These are phyloP conservation scores for Agrotis segetum DNA, from an alignment of 2,888 invertebrate species.

Conservation along the genomic window DNA sequence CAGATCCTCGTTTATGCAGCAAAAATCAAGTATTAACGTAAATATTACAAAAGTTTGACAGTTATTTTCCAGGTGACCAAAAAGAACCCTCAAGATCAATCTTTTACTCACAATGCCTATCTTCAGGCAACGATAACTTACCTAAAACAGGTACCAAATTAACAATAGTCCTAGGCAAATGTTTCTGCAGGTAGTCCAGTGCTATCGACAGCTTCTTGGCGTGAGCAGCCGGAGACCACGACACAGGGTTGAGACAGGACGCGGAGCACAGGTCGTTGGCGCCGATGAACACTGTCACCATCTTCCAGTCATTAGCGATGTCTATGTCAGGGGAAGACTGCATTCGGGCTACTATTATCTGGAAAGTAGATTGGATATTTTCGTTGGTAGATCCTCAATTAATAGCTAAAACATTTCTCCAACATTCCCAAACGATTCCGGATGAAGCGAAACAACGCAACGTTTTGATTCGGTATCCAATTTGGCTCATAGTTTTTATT, in stretches of 20 bases:
- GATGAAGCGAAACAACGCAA: too few relatives aligned
- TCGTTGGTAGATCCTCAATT: not conserved
- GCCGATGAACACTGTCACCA: constrained; percentile 94
- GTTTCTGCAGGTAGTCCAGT: constrained; percentile 92
- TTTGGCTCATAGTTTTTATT: too few relatives aligned
- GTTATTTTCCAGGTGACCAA: too few relatives aligned
- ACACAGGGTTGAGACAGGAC: constrained; percentile 91
- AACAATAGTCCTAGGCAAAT: constrained; percentile 93
- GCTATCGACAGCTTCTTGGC: constrained; percentile 92
- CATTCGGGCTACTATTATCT: constrained; percentile 93
- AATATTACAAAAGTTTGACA: too few relatives aligned
- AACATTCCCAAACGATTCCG: too few relatives aligned
- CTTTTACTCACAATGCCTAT: too few relatives aligned
- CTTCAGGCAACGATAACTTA: constrained; percentile 74
- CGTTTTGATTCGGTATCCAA: too few relatives aligned
- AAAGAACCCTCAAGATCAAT: too few relatives aligned
- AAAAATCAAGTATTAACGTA: too few relatives aligned
- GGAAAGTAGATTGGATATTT: constrained; percentile 46
- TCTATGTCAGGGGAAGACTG: constrained; percentile 91
- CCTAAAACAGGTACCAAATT: constrained; percentile 94
- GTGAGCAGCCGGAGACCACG: constrained; percentile 92
- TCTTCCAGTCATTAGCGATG: constrained; percentile 93
- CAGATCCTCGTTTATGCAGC: too few relatives aligned
- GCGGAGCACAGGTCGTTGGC: constrained; percentile 95
- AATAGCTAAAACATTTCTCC: too few relatives aligned